Evolutionary conservation across 2,888 invertebrate species (phyloP), one percentile per base, ranked within the genome.

Genomic region (Mesorhabditis belari): DNA sequence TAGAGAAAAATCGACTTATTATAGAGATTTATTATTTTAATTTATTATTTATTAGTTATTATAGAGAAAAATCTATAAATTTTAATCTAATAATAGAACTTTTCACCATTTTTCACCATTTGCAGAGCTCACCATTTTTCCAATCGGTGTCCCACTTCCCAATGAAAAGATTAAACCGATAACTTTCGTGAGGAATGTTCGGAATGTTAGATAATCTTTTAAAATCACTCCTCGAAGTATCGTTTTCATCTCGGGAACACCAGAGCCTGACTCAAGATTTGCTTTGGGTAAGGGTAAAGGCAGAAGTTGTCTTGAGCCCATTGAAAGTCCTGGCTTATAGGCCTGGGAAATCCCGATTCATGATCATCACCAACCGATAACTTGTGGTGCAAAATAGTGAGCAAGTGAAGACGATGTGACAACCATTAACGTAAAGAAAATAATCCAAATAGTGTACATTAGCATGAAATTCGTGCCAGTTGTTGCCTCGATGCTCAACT

Each of bases 131-230:
- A 74, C 90, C 87, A 95, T 95, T 87, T 96, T 96, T 58, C 96
- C 96, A 71, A 96, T 85, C 2, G 95, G 96, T 82, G 98, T 86
- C 26, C 96, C 96, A 75, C 92, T 92, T 26, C 95, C 95, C 52
- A 98, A 85, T 0, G 94, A 92, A 54, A 94, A 91, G 53, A 92
- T 94, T 63, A 98, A 86, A 44, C 95, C 96, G 63, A 93, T 88
- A 70, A 91, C 88, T 86, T 98, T 98, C 60, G 95, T 91, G 58
- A 96, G 87, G 64, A 98, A 85, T 0, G 96, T 96, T 73, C 91
- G 87, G 82, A 92, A 91, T 55, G 95, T 94, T 64, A 96, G 86
- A 84, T 95, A 98, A 83, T 96, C 96, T 84, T 98, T 96, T 58
- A 98, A 84, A 55, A 93, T 91, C 2, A 98, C 95, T 52, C 96